Percentiles rank a stretch among this genome's conserved stretches.
Evolutionary conservation across 1,140 invertebrate species (phyloP).

Genomic region (Eriocheir sinensis): DNA sequence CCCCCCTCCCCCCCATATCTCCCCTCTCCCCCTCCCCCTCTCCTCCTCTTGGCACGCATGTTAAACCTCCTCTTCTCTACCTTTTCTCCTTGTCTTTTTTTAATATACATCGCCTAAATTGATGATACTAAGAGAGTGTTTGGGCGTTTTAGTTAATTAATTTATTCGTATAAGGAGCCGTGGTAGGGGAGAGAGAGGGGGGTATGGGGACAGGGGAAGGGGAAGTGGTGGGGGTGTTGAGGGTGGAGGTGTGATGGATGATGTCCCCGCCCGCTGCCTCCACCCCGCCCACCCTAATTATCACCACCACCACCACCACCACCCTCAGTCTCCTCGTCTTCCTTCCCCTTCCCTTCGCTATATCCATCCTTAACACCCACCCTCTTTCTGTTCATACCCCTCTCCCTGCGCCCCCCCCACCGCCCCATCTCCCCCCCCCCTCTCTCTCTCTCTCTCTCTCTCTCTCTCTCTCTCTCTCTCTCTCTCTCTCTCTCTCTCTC

Average conservation of each 20-base stretch:
- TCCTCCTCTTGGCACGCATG: background rate
- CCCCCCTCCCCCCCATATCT: background rate
- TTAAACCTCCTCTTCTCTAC: background rate
- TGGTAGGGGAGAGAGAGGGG: background rate
- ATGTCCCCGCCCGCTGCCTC: background rate
- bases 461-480: too few species aligned
- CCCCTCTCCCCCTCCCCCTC: background rate
- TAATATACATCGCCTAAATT: constrained; percentile 32
- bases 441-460: background rate
- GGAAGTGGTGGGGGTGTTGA: background rate
- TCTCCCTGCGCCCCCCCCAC: background rate
- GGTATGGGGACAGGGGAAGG: background rate
- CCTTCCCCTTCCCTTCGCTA: too few species aligned
- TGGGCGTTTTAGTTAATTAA: constrained; percentile 32
- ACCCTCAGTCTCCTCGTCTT: background rate
- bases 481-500: background rate
- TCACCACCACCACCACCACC: background rate
- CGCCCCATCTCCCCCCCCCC: background rate
- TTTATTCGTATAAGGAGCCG: constrained; percentile 31
- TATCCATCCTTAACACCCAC: background rate
- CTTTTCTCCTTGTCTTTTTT: background rate
- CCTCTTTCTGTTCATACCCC: background rate
- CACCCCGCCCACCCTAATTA: constrained; percentile 7
- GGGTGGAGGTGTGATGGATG: constrained; percentile 16
- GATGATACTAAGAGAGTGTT: constrained; percentile 32